Base-by-base conservation (phyloP, 2,113 vertebrate species). In the Pseudonaja textilis region DNA sequence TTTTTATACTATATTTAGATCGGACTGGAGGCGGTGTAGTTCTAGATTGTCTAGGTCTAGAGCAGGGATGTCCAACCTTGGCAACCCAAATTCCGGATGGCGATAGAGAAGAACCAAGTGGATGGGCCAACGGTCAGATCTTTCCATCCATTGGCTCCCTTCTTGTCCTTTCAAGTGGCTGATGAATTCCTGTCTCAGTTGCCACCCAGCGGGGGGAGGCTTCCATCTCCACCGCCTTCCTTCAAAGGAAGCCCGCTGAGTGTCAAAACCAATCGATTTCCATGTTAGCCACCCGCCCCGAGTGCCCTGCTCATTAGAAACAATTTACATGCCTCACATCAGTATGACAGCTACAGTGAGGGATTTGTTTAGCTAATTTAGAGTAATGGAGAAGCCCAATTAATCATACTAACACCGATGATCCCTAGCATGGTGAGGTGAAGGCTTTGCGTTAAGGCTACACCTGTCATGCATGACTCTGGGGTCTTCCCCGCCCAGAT, bases 311-410 rank as follows among this genome's bases (percentile, higher is more conserved):
- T 98, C 97, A 96, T 98, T 97, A 97, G 95, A 81, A 96, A 55
- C 93, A 93, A 97, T 97, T 97, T 97, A 95, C 96, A 96, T 97
- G 97, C 89, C 12, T 95, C 96, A 93, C 95, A 95, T 97, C 96
- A 95, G 57, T 18, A 81, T 97, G 97, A 97, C 96, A 97, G 97
- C 92, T 94, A 90, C 94, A 96, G 96, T 29, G 0, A 96, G 96
- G 97, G 96, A 97, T 97, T 97, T 97, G 96, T 97, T 97, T 97
- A 97, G 95, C 95, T 98, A 95, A 96, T 98, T 97, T 97, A 93
- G 92, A 94, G 95, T 96, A 97, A 97, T 95, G 95, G 97, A 97
- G 95, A 96, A 95, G 96, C 96, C 96, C 95, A 96, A 98, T 97
- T 96, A 97, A 97, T 97, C 96, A 94, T 93, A 95, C 94, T 91